Conservation (phyloP, 2,797 vertebrate genomes). For the Sardinella longiceps region DNA sequence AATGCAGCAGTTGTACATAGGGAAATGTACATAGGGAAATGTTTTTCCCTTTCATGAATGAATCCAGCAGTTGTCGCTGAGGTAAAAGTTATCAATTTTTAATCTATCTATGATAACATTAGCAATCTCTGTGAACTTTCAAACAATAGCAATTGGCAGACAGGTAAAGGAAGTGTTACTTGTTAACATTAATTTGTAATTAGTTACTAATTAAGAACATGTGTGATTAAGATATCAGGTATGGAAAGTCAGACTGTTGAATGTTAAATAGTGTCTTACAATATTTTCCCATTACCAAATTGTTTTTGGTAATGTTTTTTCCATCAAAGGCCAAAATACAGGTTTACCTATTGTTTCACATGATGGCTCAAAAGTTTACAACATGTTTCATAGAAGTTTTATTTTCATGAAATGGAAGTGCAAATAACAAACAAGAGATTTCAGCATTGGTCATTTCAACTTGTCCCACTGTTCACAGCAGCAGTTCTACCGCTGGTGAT, state of each 20-base stretch:
- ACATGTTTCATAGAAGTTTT: not conserved
- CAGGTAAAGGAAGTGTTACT: not conserved
- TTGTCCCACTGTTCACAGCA: too few relatives aligned
- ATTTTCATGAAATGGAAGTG: not conserved
- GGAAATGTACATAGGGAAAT: too few relatives aligned
- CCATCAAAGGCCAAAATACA: not conserved
- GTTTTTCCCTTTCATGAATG: too few relatives aligned
- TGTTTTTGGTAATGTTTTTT: not conserved
- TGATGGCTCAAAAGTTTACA: not conserved
- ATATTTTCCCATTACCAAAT: not conserved
- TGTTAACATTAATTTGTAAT: not conserved
- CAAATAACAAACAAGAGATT: not conserved
- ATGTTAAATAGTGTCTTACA: not conserved
- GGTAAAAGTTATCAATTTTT: too few relatives aligned
- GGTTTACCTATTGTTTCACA: not conserved
- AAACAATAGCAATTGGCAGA: not conserved
- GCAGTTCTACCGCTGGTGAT: too few relatives aligned
- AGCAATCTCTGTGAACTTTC: not conserved
- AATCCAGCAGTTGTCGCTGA: too few relatives aligned
- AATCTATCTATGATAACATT: not conserved
- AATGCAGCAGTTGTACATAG: too few relatives aligned
- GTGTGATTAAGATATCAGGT: not conserved
- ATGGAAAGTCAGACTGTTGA: not conserved
- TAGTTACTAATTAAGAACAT: not conserved
- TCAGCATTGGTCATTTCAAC: not conserved